Percentiles rank a stretch among this genome's conserved stretches.
phyloP scores from a whole-genome alignment of 2,888 invertebrate genomes.

The Diadegma fenestrale region DNA sequence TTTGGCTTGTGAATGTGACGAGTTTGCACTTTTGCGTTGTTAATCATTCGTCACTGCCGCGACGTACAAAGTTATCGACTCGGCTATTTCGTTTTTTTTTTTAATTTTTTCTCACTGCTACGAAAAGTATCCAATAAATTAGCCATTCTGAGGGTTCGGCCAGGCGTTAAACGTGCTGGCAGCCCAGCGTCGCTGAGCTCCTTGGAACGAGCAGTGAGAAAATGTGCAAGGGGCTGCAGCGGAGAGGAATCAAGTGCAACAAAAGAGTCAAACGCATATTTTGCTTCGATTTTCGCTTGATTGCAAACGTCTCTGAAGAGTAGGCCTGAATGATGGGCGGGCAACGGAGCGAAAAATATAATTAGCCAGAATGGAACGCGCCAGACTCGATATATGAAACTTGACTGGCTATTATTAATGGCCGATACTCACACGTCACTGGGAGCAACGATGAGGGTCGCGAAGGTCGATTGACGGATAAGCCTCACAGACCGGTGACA shows the following conservation, averaged over 20 bases:
- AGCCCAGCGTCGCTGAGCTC: constrained; percentile 2
- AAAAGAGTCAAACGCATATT: constrained; percentile 24
- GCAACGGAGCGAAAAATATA: constrained; percentile 66
- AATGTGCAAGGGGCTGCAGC: not conserved
- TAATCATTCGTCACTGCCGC: not conserved
- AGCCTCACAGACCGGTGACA: constrained; percentile 61
- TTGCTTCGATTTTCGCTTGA: constrained; percentile 42
- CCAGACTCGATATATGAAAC: constrained; percentile 48
- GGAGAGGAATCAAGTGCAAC: constrained; percentile 11
- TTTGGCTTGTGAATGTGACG: constrained; percentile 10
- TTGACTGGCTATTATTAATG: constrained; percentile 62
- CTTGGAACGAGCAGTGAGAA: constrained; percentile 51
- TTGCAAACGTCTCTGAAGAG: constrained; percentile 53
- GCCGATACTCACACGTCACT: constrained; percentile 28
- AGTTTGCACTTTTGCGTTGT: not conserved
- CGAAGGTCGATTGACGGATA: constrained; percentile 67
- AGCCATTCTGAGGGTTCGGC: constrained; percentile 27
- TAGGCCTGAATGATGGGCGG: constrained; percentile 49
- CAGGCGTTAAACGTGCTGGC: constrained; percentile 43
- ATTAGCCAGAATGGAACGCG: constrained; percentile 60
- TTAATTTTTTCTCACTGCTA: not conserved
- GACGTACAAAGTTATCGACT: not conserved
- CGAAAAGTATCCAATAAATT: constrained; percentile 10
- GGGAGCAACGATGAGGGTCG: constrained; percentile 46
- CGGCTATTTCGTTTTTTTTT: not conserved